Evolutionary conservation across 2,113 vertebrate genomes (phyloP).

Genomic region (Cynopterus brachyotis): DNA sequence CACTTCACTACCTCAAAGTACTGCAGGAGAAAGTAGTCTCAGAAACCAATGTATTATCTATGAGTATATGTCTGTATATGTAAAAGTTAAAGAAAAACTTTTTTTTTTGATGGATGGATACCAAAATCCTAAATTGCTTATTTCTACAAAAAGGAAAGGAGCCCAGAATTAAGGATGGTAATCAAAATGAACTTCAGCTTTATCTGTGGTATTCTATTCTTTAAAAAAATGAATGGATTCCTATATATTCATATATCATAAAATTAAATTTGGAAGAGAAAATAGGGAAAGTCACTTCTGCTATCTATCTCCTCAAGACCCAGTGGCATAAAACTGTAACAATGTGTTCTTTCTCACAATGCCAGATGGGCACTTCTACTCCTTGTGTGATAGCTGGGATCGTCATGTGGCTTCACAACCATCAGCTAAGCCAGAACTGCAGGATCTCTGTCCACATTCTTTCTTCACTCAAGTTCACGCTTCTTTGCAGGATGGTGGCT

Average conservation of each 20-base stretch:
- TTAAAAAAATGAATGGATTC: not conserved
- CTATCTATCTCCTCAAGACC: not conserved
- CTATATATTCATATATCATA: no score
- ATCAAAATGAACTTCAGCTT: not conserved
- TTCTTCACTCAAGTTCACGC: not conserved
- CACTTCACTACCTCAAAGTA: not conserved
- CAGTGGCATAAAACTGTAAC: not conserved
- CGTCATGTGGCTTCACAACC: rapidly evolving
- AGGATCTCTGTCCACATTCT: not conserved
- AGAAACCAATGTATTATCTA: not conserved
- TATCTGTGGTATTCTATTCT: not conserved
- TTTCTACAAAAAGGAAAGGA: not conserved
- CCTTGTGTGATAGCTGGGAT: not conserved
- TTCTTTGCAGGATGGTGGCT: not conserved
- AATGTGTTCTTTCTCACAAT: not conserved
- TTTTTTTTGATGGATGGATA: not conserved
- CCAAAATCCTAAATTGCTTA: not conserved
- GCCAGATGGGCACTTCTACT: not conserved
- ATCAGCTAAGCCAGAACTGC: not conserved
- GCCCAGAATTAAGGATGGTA: not conserved
- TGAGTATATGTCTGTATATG: not conserved
- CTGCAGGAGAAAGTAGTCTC: not conserved
- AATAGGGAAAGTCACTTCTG: not conserved
- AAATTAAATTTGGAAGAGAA: not conserved
- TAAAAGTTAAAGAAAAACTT: not conserved